Base-by-base conservation (phyloP, 1,140 invertebrate species). In the Antheraea pernyi region DNA sequence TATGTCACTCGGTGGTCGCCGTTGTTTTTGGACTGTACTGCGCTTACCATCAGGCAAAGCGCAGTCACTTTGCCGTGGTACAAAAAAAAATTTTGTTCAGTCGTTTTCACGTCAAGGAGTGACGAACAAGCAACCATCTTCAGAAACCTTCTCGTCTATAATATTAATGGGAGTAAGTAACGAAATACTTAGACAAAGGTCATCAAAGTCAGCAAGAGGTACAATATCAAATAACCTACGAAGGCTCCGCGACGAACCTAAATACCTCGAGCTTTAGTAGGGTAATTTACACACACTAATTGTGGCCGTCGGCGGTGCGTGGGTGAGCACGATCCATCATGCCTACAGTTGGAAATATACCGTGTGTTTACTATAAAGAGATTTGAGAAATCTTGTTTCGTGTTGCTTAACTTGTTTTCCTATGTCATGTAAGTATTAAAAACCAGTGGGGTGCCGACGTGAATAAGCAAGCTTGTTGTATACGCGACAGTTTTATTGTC, bases 261-360 rank as follows among this genome's bases (percentile, higher is more conserved):
- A 80, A 80, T 80, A 78, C 76, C 78, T 63, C 64, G 42, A 13
- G 19, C 11, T 61, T 53, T 48, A 69, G 66, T 58, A 66, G 68
- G 65, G 58, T 75, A 75, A 80, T 80, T 80, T 76, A 80, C 74
- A 78, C 73, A 74, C 75, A 72, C 70, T 76, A 80, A 80, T 63
- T 63, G 61, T 37, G 42, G 48, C 46, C 46, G 46, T 53, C 19
- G 13, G 59, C 42, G 64, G 10, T 16, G 61, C 61, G 60, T 71
- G 65, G 69, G 64, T 22, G 69, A 67, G 59, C 18, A 42, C 30
- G 13, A 65, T 42, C 48, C 36, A 65, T 65, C 63, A 70, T 48
- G n/a, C 46, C 46, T 53, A 53, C 46, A 53, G 46, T 53, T 53
- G 36, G 63, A 37, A 19, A 36, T 37, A 37, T 18, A 63, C 30